phyloP scores from a whole-genome alignment of 2,888 invertebrate species.

The Philaethria dido region DNA sequence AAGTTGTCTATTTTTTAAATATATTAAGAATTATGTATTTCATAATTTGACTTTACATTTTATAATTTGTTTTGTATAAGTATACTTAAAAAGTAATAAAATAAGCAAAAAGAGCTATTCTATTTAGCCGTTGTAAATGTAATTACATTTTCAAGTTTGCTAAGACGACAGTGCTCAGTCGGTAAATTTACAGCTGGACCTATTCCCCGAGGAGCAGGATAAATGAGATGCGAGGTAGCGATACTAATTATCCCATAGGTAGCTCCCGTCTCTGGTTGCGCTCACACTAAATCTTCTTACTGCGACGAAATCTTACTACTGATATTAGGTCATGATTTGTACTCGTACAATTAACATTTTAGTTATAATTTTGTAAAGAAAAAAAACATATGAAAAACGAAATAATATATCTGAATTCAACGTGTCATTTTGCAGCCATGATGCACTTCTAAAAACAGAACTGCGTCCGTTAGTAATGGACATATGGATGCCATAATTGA shows the following conservation, averaged over 20 bases:
- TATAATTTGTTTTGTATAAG: neutral
- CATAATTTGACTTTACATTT: neutral
- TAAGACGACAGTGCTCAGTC: constrained; percentile 81
- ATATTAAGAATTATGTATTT: neutral
- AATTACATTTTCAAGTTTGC: constrained; percentile 83
- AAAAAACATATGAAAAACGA: neutral
- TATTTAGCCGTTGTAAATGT: constrained; percentile 77
- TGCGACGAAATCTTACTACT: constrained; percentile 24
- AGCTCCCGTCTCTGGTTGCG: constrained; percentile 64
- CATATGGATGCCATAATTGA: constrained; percentile 28
- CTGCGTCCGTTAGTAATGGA: constrained; percentile 20
- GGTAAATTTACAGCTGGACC: constrained; percentile 83
- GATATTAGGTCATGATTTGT: constrained; percentile 17
- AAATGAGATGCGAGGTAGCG: constrained; percentile 81
- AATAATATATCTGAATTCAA: neutral
- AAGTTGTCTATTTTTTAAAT: constrained; percentile 26
- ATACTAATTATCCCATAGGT: constrained; percentile 80
- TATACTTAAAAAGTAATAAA: neutral
- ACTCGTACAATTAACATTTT: neutral
- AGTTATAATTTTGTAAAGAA: neutral
- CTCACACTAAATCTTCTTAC: constrained; percentile 36
- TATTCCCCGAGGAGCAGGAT: constrained; percentile 77
- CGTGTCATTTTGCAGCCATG: neutral
- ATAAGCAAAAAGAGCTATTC: constrained; percentile 62
- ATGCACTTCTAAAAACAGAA: constrained; percentile 15